Evolutionary conservation across 35 echinoderm and acorn worm genomes (phyloP).

Genomic region (Eucidaris tribuloides): DNA sequence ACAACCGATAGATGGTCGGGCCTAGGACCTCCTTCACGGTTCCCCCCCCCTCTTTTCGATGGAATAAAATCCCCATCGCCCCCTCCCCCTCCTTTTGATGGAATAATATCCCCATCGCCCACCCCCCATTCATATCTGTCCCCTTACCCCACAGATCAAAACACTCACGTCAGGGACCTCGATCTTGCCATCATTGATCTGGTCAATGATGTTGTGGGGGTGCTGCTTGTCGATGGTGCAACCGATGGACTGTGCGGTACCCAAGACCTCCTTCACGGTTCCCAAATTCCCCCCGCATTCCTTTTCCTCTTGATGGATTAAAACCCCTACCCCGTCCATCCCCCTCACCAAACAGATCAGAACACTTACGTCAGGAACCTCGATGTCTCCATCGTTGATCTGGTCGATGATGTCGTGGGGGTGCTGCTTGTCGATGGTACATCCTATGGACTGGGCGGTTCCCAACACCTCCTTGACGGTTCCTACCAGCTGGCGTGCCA

Average conservation of each 20-base stretch:
- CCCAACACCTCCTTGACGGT: conserved; percentile 95
- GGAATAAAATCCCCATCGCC: no score
- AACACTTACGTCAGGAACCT: conserved; percentile 86
- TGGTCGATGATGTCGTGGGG: conserved; percentile 90
- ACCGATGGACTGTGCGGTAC: conserved; percentile 82
- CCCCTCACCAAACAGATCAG: no score
- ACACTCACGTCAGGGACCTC: conserved; percentile 82
- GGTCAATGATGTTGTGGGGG: conserved; percentile 80
- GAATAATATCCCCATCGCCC: no score
- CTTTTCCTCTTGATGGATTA: no score
- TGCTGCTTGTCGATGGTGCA: conserved; percentile 70
- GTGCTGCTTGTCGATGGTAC: conserved; percentile 68
- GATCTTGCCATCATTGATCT: conserved; percentile 68
- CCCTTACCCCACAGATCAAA: no score
- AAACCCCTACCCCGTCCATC: no score
- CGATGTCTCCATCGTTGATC: conserved; percentile 82
- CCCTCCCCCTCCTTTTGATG: no score
- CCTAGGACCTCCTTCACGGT: no score
- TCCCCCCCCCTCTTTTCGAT: no score
- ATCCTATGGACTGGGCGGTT: conserved; percentile 92
- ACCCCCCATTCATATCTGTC: no score
- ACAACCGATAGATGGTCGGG: no score
- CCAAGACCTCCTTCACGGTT: conserved; percentile 81
- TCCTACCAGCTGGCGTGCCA: conserved; percentile 68
- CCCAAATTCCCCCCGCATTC: no score